Base-by-base conservation (phyloP, 2,888 invertebrate genomes). In the Pammene fasciana region DNA sequence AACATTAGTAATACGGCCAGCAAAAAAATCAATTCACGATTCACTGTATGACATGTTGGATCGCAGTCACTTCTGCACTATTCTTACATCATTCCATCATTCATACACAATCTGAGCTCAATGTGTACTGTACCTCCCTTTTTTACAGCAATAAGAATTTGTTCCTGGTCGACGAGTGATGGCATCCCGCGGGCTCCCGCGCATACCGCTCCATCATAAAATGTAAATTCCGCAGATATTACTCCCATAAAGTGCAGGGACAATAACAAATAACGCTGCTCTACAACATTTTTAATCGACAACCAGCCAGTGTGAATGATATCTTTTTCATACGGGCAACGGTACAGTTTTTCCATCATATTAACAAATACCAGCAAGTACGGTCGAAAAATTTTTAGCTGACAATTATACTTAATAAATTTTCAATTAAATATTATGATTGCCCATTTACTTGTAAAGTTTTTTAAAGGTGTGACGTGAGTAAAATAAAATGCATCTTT, bases 91-190 rank as follows among this genome's bases (percentile, higher is more conserved):
- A 82, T 83, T 81, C 85, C 85, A 82, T 80, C 87, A 88, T 89
- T 89, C 87, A 90, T 82, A 86, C 86, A 86, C 88, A 89, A 89
- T 78, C 84, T 85, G 82, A 80, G 82, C 81, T 81, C 81, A 77
- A 78, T 75, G 78, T 76, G 82, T 81, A 82, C 84, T 79, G 85
- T 78, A 82, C 77, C 76, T 76, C 74, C 76, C 80, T 79, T 87
- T 89, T 89, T 84, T 83, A 79, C 77, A 73, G 76, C 79, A 82
- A 82, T 84, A 85, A 84, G 86, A 88, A 87, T 88, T 83, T 85
- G 89, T 92, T 92, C 91, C 92, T 92, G 91, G 88, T 90, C 80
- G 86, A 85, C 89, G 76, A 78, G 83, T 76, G 60, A 73, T 79
- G 83, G 88, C 81, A 90, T 89, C 84, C 79, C 77, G 78, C 75